Evolutionary conservation across 2,113 vertebrate genomes (phyloP), one percentile per base, ranked within the genome.

Genomic region (Perognathus longimembris): DNA sequence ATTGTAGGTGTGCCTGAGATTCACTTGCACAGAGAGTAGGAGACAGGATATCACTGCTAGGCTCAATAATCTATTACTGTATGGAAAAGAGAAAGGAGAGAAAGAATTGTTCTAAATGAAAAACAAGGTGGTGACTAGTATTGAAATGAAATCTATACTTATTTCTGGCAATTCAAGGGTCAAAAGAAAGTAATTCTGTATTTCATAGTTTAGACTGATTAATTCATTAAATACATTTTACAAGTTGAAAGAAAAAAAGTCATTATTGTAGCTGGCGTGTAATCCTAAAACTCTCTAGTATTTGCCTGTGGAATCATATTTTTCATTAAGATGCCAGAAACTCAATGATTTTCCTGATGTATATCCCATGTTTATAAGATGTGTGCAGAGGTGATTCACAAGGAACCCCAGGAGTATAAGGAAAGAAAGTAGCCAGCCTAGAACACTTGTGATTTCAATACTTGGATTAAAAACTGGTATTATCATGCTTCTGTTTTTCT

Each of bases 291-390:
- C 4, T 76, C 5, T 74, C 42, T 77, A n/a, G 45, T 66, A 64
- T 85, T 59, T 77, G 5, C 64, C 26, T 70, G 3, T 84, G 61
- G 74, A 90, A 64, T 86, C 70, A 87, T 86, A 80, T 89, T 26
- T n/a, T 38, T 87, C 67, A 94, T 67, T 57, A 89, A 79, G 36
- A 80, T 30, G 21, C 54, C 9, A 86, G 42, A 42, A 91, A 88
- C 67, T 22, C 28, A 40, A 0, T n/a, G 54, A 3, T 7, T 17
- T 1, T 54, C 63, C 24, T 59, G 30, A 18, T 66, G 18, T 4
- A 20, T 42, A 40, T 6, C 8, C 57, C 32, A 66, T 11, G 24
- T 57, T 78, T 38, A 50, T 73, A 3, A 78, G 42, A 61, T 17
- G 32, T 38, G 10, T 67, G 38, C 24, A 32, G 2, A 54, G 50